Evolutionary conservation across 2,888 invertebrate genomes (phyloP).

Genomic region (Autographa gamma): DNA sequence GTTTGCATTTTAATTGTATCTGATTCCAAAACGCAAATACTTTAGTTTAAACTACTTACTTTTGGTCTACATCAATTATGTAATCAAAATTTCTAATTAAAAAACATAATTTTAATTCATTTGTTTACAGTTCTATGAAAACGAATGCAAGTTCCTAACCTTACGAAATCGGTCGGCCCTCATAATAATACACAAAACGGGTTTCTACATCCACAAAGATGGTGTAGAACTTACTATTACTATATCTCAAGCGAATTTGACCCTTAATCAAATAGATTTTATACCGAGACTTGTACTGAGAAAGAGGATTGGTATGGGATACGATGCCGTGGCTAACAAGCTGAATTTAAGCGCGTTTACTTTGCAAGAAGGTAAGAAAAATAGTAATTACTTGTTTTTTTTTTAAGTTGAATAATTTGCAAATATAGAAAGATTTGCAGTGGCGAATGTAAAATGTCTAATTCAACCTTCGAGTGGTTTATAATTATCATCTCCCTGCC

Average conservation of each 20-base stretch:
- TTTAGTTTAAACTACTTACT: too few species aligned
- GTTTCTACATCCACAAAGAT: slow-evolving; percentile 67
- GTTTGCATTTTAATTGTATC: too few species aligned
- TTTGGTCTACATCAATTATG: too few species aligned
- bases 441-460: too few species aligned
- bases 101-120: too few species aligned
- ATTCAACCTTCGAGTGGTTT: too few species aligned
- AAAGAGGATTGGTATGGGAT: slow-evolving; percentile 58
- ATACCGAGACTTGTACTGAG: slow-evolving; percentile 73
- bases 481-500: too few species aligned
- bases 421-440: too few species aligned
- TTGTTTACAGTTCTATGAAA: slow-evolving; percentile 69
- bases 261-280: slow-evolving; percentile 67
- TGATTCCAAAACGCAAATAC: too few species aligned
- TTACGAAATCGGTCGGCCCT: slow-evolving; percentile 68
- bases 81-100: too few species aligned
- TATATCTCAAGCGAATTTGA: slow-evolving; percentile 59
- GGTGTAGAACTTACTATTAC: slow-evolving; percentile 66
- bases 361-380: slow-evolving; percentile 71
- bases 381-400: too few species aligned
- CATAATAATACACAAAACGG: slow-evolving; percentile 70
- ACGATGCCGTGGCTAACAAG: slow-evolving; percentile 53
- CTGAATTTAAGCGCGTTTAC: slow-evolving; percentile 75
- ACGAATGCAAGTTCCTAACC: slow-evolving; percentile 78
- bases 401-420: too few species aligned